Conservation (phyloP, 1,140 invertebrate genomes). For the Batillaria attramentaria region DNA sequence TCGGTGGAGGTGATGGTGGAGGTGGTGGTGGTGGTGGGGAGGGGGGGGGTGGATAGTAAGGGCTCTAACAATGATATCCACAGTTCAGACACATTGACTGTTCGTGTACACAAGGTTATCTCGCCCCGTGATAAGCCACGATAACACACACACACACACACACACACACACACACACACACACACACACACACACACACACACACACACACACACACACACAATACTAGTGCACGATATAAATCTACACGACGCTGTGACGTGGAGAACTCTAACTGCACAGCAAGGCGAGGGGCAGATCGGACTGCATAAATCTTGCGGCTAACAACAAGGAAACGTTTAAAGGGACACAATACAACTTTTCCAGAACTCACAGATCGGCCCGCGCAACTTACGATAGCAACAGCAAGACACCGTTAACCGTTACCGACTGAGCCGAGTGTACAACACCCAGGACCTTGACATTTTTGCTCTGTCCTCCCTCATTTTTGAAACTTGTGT, state of each 20-base stretch:
- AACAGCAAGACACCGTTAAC: too few species aligned
- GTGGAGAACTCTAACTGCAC: background rate
- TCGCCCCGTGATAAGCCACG: background rate
- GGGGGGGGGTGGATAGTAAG: too few species aligned
- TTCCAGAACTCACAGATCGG: too few species aligned
- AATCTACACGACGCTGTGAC: too few species aligned
- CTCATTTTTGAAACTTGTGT: too few species aligned
- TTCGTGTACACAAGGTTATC: background rate
- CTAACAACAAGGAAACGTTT: background rate
- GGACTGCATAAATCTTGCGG: background rate
- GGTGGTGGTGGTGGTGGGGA: too few species aligned
- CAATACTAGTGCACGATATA: background rate
- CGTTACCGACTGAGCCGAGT: too few species aligned
- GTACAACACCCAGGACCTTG: background rate
- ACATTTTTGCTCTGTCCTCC: too few species aligned
- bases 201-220: background rate
- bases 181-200: constrained; percentile 10
- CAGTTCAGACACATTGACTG: background rate
- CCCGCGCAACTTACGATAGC: too few species aligned
- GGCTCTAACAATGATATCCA: too few species aligned
- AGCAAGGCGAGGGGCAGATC: background rate
- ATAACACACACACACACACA: background rate
- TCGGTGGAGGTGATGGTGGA: too few species aligned
- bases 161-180: background rate
- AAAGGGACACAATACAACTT: too few species aligned